Evolutionary conservation across 2,113 vertebrate genomes (phyloP).

Genomic region (Leucopternis melanops): DNA sequence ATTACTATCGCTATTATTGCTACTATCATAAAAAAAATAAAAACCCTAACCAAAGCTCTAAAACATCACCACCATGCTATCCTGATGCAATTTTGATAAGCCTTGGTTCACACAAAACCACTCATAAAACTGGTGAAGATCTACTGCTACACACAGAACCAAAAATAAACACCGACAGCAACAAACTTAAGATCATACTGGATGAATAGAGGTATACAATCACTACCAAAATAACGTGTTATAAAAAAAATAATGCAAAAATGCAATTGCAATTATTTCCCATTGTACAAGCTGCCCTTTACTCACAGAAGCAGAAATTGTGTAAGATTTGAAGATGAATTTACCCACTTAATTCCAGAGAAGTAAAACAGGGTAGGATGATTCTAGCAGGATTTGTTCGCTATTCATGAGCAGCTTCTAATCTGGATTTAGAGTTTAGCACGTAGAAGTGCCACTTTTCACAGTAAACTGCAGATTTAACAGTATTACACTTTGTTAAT

Average conservation of each 20-base stretch:
- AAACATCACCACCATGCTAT: background rate
- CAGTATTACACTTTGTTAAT: slow-evolving; percentile 40
- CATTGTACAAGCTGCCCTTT: background rate
- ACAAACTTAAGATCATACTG: background rate
- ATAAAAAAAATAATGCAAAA: background rate
- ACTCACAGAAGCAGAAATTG: background rate
- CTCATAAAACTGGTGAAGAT: background rate
- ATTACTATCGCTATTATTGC: background rate
- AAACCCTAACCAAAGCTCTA: background rate
- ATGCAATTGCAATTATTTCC: background rate
- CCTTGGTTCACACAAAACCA: background rate
- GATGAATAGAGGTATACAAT: background rate
- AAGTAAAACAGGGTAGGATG: background rate
- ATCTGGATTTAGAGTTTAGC: slow-evolving; percentile 53
- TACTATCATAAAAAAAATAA: background rate
- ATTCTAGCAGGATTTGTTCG: slow-evolving; percentile 3
- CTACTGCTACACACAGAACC: background rate
- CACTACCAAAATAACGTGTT: background rate
- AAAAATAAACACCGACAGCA: background rate
- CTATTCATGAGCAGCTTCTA: slow-evolving; percentile 13
- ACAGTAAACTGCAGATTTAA: slow-evolving; percentile 38
- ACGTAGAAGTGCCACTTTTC: background rate
- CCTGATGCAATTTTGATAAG: background rate
- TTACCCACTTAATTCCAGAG: background rate
- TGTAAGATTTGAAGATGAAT: background rate